Percentiles rank a stretch among this genome's conserved stretches.
Conservation (phyloP, 1,140 invertebrate species). For the Druon quercuslanigerum region DNA sequence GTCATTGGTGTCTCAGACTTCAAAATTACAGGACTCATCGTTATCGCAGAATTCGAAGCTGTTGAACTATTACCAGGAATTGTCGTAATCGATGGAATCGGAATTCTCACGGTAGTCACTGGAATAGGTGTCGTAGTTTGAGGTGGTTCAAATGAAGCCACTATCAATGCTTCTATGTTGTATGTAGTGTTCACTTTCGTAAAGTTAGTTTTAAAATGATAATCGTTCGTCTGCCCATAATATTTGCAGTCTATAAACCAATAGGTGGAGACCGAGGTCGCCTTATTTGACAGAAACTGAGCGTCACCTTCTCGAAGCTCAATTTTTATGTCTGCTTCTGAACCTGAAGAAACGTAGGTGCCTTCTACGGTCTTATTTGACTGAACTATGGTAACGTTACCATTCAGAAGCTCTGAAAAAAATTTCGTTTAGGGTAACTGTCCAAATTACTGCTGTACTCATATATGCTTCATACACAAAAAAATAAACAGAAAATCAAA, state of each 20-base stretch:
- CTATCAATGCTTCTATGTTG: conserved; percentile 82
- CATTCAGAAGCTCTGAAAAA: conserved; percentile 79
- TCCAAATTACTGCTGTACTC: too few relatives aligned
- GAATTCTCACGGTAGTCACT: conserved; percentile 57
- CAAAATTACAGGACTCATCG: conserved; percentile 66
- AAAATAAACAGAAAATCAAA: too few relatives aligned
- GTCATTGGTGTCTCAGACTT: conserved; percentile 50
- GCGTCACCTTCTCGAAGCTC: conserved; percentile 78
- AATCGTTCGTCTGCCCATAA: conserved; percentile 80
- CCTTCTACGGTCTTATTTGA: conserved; percentile 75
- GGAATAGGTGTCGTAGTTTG: conserved; percentile 75
- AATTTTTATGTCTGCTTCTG: conserved; percentile 78
- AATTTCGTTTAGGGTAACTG: neutral
- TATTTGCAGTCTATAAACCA: conserved; percentile 88
- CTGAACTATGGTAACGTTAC: conserved; percentile 79
- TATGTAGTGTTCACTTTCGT: conserved; percentile 77
- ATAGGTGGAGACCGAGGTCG: conserved; percentile 80
- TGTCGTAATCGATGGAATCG: conserved; percentile 56
- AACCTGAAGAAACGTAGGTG: conserved; percentile 79
- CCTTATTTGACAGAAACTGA: conserved; percentile 78
- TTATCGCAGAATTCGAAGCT: conserved; percentile 63
- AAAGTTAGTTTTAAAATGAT: conserved; percentile 80
- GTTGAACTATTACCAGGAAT: conserved; percentile 55
- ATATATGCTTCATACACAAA: too few relatives aligned
- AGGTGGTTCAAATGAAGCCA: conserved; percentile 80